A percentile compares a stretch with the other conserved stretches of the same genome.
Conservation (phyloP, 23 tunicate genomes). For the Trididemnum clinides region DNA sequence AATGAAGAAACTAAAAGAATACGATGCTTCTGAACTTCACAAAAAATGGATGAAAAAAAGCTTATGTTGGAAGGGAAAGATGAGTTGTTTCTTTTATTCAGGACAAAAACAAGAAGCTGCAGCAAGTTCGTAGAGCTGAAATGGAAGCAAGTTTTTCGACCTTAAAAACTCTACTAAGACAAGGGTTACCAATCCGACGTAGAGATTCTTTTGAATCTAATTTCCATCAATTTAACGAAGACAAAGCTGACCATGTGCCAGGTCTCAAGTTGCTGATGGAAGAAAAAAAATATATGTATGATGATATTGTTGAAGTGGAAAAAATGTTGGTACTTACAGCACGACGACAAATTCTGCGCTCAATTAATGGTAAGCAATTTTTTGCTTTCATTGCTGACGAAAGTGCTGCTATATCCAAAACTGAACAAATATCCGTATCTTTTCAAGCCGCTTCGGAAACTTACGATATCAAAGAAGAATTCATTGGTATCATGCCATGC, state of each 20-base stretch:
- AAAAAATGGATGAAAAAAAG: slow-evolving; percentile 18
- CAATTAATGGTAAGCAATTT: slow-evolving; percentile 24
- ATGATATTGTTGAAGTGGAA: slow-evolving; percentile 15
- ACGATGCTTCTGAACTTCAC: slow-evolving; percentile 27
- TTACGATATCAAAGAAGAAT: slow-evolving; percentile 9
- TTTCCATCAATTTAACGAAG: slow-evolving; percentile 10
- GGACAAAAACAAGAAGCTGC: slow-evolving; percentile 8
- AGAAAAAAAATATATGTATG: slow-evolving; percentile 23
- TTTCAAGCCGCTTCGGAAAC: slow-evolving; percentile 26
- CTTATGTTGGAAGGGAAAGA: slow-evolving; percentile 25
- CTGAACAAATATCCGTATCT: slow-evolving; percentile 19
- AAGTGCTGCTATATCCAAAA: slow-evolving; percentile 15
- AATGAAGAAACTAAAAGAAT: background rate
- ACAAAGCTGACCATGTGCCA: slow-evolving; percentile 20
- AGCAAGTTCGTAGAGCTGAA: slow-evolving; percentile 33
- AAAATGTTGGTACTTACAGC: slow-evolving; percentile 23
- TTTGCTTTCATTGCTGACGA: slow-evolving; percentile 22
- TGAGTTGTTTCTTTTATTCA: slow-evolving; percentile 17
- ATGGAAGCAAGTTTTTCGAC: slow-evolving; percentile 27
- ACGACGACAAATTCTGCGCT: slow-evolving; percentile 32
- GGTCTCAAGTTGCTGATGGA: slow-evolving; percentile 37
- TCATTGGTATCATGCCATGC: slow-evolving; percentile 24
- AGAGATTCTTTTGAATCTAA: slow-evolving; percentile 25
- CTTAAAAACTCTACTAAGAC: slow-evolving; percentile 26
- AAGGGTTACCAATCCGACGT: slow-evolving; percentile 20